Base-by-base conservation (phyloP, 1,140 invertebrate species). In the Bombyx mori region DNA sequence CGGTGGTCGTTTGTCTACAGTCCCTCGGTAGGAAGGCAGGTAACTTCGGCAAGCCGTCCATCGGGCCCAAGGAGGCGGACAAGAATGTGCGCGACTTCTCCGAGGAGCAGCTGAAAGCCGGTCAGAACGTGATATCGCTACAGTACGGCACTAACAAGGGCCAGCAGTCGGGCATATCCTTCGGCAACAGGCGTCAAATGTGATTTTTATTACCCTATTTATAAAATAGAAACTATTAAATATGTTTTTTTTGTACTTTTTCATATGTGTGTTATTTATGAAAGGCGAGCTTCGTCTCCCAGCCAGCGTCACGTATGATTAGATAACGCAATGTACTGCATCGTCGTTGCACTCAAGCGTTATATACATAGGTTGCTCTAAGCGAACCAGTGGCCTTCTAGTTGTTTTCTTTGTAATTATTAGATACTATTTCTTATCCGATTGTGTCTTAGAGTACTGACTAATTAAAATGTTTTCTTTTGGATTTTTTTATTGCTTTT, bases 61-160 rank as follows among this genome's bases (percentile, higher is more conserved):
- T 98, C 73, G 97, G 97, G 53, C 96, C 96, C 10, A 98, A 97
- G 85, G 97, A 98, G 88, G 92, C 96, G 8, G 94, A 97, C 47
- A 96, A 95, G 79, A 98, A 98, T 79, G 92, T 96, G 6, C 91
- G 97, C 57, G 91, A 94, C 49, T 97, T 96, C 79, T 92, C 92
- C 42, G 96, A 98, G n/a, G 96, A 98, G 77, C 96, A 97, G 81
- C 79, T 98, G 61, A 93, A 92, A 66, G 96, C 96, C 4, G 96
- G 97, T 4, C 95, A 98, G 71, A 92, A 93, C 54, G 93, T 98
- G 35, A 98, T 99, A 71, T 96, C 95, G 58, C 89, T 98, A 10
- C 97, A 99, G 81, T 96, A 97, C 75, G 97, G 97, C 46, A 95
- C 94, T 67, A 99, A 99, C 90, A 98, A 97, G 82, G 95, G 95